Evolutionary conservation across 2,113 vertebrate genomes (phyloP).

Genomic region (Leptobrachium leishanense): DNA sequence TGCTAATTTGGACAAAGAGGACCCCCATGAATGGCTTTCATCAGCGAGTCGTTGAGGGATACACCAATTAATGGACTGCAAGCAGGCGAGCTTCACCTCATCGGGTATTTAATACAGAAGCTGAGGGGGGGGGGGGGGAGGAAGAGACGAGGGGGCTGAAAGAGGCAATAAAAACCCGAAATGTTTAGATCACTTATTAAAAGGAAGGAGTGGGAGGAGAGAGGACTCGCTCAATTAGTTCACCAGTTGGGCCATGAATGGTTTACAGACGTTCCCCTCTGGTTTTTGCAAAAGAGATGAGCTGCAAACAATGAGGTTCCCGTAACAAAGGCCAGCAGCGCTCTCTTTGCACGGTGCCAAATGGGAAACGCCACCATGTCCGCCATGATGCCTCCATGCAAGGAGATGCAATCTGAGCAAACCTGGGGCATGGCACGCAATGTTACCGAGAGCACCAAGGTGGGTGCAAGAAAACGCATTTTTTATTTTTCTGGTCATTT

Average conservation of each 20-base stretch:
- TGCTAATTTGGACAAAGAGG: conserved; percentile 60
- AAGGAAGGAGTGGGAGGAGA: conserved; percentile 40
- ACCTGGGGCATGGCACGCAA: no score
- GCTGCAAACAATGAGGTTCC: conserved; percentile 16
- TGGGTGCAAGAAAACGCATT: no score
- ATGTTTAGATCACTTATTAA: conserved; percentile 55
- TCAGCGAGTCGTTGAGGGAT: conserved; percentile 49
- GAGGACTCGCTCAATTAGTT: conserved; percentile 41
- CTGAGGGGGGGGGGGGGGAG: conserved; percentile 15
- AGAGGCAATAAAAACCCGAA: conserved; percentile 58
- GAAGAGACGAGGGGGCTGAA: neutral
- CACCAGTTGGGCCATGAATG: neutral
- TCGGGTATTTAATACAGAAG: conserved; percentile 54
- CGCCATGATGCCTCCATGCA: no score
- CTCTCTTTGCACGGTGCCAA: neutral
- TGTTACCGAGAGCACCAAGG: no score
- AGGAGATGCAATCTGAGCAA: no score
- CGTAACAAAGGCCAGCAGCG: conserved; percentile 5
- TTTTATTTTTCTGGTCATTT: no score
- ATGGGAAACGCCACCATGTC: neutral
- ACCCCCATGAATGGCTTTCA: conserved; percentile 55
- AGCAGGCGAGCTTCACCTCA: conserved; percentile 51
- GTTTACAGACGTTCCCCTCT: conserved; percentile 35
- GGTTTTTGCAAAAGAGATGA: neutral
- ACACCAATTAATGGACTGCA: conserved; percentile 49